A percentile compares a stretch with the other conserved stretches of the same genome.
These are phyloP conservation scores for Leucopsar rothschildi DNA, from an alignment of 2,113 vertebrate genomes.

Conservation along the genomic window DNA sequence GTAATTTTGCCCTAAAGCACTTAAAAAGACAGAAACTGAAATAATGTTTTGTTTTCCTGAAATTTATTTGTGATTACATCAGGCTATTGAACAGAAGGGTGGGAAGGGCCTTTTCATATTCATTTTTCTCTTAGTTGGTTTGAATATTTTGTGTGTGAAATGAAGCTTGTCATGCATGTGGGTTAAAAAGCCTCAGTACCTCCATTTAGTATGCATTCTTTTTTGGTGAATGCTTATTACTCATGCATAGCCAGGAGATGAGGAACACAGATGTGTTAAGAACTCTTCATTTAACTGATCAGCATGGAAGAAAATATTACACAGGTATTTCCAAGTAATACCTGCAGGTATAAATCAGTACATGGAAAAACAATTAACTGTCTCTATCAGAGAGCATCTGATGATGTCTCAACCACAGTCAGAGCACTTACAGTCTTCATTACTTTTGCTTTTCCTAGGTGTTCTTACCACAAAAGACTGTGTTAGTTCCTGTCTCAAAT, in stretches of 20 bases:
- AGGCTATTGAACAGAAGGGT: background rate
- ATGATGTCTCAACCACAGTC: background rate
- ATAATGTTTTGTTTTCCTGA: background rate
- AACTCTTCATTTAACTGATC: background rate
- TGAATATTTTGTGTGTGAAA: conserved; percentile 15
- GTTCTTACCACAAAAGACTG: background rate
- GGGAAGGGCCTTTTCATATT: background rate
- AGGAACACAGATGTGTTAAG: background rate
- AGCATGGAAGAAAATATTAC: background rate
- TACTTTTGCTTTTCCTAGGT: background rate
- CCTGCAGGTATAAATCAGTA: background rate
- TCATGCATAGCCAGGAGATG: background rate
- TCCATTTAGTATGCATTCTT: background rate
- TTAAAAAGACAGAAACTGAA: background rate
- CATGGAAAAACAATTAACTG: background rate
- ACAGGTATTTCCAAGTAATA: background rate
- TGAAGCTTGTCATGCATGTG: background rate
- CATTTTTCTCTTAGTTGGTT: background rate
- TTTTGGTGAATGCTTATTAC: background rate
- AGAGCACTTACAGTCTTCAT: background rate
- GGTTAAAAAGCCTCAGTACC: background rate
- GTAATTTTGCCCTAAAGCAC: background rate
- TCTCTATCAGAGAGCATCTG: background rate
- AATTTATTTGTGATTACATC: background rate
- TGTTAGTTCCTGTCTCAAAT: background rate